Percentiles rank a stretch among this genome's conserved stretches.
These are phyloP conservation scores for Daphoenositta chrysoptera DNA, from an alignment of 2,113 vertebrate species.

Conservation along the genomic window DNA sequence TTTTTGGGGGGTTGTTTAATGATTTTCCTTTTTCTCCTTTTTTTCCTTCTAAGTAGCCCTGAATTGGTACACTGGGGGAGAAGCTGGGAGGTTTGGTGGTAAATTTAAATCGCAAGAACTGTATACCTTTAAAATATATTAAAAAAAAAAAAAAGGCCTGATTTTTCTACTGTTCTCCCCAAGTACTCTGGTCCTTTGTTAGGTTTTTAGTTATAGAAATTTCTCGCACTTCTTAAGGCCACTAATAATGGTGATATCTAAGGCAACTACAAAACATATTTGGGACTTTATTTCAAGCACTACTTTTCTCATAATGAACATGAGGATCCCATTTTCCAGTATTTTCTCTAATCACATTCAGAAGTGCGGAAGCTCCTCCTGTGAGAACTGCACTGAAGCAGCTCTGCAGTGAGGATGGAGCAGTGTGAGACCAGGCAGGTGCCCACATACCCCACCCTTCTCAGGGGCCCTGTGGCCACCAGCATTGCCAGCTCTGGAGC, in stretches of 20 bases:
- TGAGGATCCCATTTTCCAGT: constrained; percentile 67
- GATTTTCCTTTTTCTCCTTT: constrained; percentile 63
- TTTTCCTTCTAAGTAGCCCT: constrained; percentile 59
- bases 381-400: neutral
- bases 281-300: constrained; percentile 68
- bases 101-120: constrained; percentile 67
- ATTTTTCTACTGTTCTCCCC: constrained; percentile 69
- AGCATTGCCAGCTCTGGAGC: fast-evolving
- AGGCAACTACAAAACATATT: constrained; percentile 71
- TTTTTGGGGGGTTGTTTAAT: constrained; percentile 71
- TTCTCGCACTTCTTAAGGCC: constrained; percentile 69
- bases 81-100: constrained; percentile 64
- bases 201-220: constrained; percentile 59
- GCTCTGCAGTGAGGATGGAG: neutral
- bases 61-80: constrained; percentile 59
- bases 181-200: constrained; percentile 69
- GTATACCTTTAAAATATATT: constrained; percentile 54
- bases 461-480: fast-evolving
- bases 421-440: neutral
- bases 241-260: constrained; percentile 69
- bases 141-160: neutral
- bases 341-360: constrained; percentile 60
- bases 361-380: constrained; percentile 27
- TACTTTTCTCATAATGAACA: constrained; percentile 67
- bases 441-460: neutral